These are phyloP conservation scores for Chelonus insularis DNA, from an alignment of 1,140 invertebrate genomes.

Conservation along the genomic window DNA sequence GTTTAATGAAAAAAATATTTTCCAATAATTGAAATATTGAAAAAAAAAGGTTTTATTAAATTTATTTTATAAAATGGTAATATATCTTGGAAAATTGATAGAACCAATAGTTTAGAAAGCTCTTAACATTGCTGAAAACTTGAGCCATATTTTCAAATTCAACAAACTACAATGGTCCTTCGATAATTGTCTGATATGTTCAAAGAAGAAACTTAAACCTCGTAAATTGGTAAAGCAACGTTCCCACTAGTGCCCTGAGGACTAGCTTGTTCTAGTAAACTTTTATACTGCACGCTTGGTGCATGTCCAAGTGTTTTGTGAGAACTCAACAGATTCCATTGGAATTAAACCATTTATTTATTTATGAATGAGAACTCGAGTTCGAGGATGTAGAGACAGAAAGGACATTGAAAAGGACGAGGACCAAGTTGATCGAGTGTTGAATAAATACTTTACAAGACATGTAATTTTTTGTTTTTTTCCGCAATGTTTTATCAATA, in stretches of 20 bases:
- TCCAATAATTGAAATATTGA: too few relatives aligned
- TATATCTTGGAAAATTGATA: background rate
- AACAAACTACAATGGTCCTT: background rate
- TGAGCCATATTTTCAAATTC: constrained; percentile 15
- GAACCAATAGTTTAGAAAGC: background rate
- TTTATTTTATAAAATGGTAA: too few relatives aligned
- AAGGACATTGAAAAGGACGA: background rate
- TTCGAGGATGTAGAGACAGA: background rate
- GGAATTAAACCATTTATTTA: constrained; percentile 1
- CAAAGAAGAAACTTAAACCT: background rate
- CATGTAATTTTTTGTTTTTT: too few relatives aligned
- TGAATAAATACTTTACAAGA: too few relatives aligned
- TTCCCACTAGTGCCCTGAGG: background rate
- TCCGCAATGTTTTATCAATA: background rate
- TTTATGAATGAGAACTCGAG: background rate
- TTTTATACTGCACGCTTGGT: too few relatives aligned
- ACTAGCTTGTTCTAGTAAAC: too few relatives aligned
- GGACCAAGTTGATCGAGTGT: background rate
- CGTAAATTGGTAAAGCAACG: constrained; percentile 13
- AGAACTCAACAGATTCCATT: background rate
- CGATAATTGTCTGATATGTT: constrained; percentile 23
- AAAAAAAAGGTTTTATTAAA: too few relatives aligned
- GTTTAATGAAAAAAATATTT: too few relatives aligned
- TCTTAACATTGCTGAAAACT: constrained; percentile 3
- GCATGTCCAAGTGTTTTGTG: background rate